Conservation (phyloP, 2,797 vertebrate species). For the Enteromius viviparus region DNA sequence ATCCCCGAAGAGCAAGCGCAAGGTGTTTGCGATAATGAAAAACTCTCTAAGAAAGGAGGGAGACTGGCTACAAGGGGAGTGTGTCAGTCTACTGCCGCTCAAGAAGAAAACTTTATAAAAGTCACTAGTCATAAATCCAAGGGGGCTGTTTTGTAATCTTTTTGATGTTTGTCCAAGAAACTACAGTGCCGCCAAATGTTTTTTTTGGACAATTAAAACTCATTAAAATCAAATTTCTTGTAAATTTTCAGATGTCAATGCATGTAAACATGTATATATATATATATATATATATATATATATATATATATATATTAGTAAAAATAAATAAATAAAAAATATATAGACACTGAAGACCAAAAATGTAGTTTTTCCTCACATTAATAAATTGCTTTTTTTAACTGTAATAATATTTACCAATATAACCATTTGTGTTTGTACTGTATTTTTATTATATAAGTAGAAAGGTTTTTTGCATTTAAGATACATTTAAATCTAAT, state of each 20-base stretch:
- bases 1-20: constrained; percentile 11
- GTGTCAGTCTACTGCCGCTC: neutral
- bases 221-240: too few species aligned
- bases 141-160: neutral
- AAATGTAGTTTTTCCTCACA: neutral
- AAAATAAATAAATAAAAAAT: too few species aligned
- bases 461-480: neutral
- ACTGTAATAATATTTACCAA: neutral
- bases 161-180: neutral
- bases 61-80: constrained; percentile 26
- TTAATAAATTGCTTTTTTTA: neutral
- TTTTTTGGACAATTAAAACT: neutral
- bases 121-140: neutral
- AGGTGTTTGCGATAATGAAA: constrained; percentile 44
- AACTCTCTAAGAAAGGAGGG: constrained; percentile 14
- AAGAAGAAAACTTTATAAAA: constrained; percentile 18
- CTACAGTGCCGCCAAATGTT: neutral
- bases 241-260: too few species aligned
- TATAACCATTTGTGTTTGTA: neutral
- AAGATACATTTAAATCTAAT: neutral
- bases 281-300: neutral
- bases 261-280: neutral
- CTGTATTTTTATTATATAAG: neutral
- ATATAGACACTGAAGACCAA: neutral
- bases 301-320: too few species aligned